A percentile compares a stretch with the other conserved stretches of the same genome.
Conservation (phyloP, 1,140 invertebrate genomes). For the Achatina immaculata region DNA sequence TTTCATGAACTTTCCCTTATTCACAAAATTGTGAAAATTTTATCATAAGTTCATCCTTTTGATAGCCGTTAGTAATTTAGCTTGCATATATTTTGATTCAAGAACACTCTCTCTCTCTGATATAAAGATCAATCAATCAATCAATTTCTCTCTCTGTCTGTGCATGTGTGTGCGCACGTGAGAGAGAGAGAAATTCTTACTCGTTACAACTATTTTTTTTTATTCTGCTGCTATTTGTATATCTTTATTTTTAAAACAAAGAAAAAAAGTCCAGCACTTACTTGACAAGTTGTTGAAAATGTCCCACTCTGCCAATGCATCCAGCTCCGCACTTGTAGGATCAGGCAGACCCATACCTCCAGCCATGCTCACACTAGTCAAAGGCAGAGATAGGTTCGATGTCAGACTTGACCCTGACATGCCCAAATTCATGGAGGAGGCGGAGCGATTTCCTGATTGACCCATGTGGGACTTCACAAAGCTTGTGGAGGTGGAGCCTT, state of each 20-base stretch:
- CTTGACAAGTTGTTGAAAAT: neutral
- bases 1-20: too few relatives aligned
- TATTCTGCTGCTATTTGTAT: too few relatives aligned
- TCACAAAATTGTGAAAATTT: too few relatives aligned
- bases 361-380: neutral
- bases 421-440: conserved; percentile 4
- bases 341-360: neutral
- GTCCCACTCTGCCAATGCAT: conserved; percentile 9
- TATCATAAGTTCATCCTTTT: too few relatives aligned
- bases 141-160: too few relatives aligned
- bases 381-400: conserved; percentile 18
- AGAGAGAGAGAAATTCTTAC: too few relatives aligned
- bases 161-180: too few relatives aligned
- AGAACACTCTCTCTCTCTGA: too few relatives aligned
- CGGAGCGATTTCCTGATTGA: conserved; percentile 28
- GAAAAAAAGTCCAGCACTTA: neutral
- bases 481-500: conserved; percentile 69
- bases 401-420: conserved; percentile 4
- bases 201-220: too few relatives aligned
- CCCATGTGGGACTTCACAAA: conserved; percentile 70
- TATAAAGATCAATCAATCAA: too few relatives aligned
- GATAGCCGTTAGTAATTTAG: too few relatives aligned
- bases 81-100: too few relatives aligned
- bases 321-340: neutral
- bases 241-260: neutral